Base-by-base conservation (phyloP, 1,140 invertebrate genomes). In the Ridgeia piscesae region DNA sequence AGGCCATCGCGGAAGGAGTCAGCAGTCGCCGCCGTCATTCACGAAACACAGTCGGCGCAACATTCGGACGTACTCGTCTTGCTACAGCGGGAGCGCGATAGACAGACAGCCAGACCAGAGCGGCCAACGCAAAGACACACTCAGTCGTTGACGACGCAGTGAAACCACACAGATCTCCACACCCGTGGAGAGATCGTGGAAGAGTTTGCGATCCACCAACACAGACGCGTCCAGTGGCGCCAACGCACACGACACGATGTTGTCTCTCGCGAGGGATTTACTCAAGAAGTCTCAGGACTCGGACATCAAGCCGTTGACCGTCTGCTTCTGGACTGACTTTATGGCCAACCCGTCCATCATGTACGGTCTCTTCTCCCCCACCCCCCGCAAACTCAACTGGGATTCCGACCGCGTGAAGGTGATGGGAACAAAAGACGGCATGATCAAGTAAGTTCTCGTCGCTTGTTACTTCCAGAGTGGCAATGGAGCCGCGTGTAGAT, bases 351-450 rank as follows among this genome's bases (percentile, higher is more conserved):
- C 93, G 21, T 91, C 93, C 33, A 34, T 93, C 58, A 93, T 93
- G 93, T 93, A 93, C 91, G 89, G 89, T 6, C 91, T 93, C 34
- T 93, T 93, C 88, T 42, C 92, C 34, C 34, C 58, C 34, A 91
- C 91, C 35, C 92, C 93, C 1, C 89, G 92, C 27, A 93, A 93
- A 33, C 88, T 93, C 34, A 90, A 91, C 89, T 93, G 92, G 42
- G 93, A 93, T 33, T 91, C 93, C 8, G 93, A 93, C 35, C 92
- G 92, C 50, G 93, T 93, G 17, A 93, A 93, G 93, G 93, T 93
- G n/a, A 93, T 77, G 58, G 58, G 58, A 77, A 93, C 93, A 11
- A 93, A 93, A 88, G 93, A 93, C 35, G 93, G 93, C 33, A 93
- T 93, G 93, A 92, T 93, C 58, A 93, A 93, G 93, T 93, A 88